Conservation (phyloP, 2,888 invertebrate species). For the Zygaena filipendulae region DNA sequence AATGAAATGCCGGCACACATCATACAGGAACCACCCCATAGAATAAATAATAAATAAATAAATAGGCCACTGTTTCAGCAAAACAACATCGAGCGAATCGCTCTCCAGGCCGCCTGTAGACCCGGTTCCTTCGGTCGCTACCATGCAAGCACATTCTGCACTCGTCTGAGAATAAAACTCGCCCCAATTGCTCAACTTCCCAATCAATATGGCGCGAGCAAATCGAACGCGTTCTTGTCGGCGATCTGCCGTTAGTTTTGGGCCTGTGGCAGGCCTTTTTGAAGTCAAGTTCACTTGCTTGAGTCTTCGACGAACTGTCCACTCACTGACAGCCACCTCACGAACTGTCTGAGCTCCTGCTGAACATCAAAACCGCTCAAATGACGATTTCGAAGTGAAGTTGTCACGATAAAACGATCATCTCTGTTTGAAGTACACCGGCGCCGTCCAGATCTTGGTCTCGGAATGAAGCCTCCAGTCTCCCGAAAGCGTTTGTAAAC, state of each 20-base stretch:
- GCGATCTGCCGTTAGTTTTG: slow-evolving; percentile 11
- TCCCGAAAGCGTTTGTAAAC: slow-evolving; percentile 7
- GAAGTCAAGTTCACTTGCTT: slow-evolving; percentile 14
- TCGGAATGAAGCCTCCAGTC: slow-evolving; percentile 10
- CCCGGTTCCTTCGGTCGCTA: slow-evolving; percentile 10
- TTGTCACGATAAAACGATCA: slow-evolving; percentile 14
- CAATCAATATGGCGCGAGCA: slow-evolving; percentile 12
- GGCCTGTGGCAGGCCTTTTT: slow-evolving; percentile 15
- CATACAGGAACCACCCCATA: slow-evolving; percentile 4
- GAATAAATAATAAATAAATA: too few relatives aligned
- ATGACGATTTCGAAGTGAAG: slow-evolving; percentile 15
- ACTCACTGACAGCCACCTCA: slow-evolving; percentile 14
- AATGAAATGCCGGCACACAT: slow-evolving; percentile 7
- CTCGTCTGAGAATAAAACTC: slow-evolving; percentile 10
- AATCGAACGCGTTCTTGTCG: slow-evolving; percentile 9
- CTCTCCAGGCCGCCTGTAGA: slow-evolving; percentile 9
- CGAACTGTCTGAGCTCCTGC: slow-evolving; percentile 9
- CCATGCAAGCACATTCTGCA: slow-evolving; percentile 10
- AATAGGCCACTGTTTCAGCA: slow-evolving; percentile 2
- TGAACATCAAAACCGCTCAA: too few relatives aligned
- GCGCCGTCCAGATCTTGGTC: slow-evolving; percentile 9
- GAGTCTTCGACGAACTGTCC: slow-evolving; percentile 18
- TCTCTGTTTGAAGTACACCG: slow-evolving; percentile 13
- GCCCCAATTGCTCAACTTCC: slow-evolving; percentile 6
- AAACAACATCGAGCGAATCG: slow-evolving; percentile 4